Evolutionary conservation across 2,113 vertebrate genomes (phyloP), one percentile per base, ranked within the genome.

Genomic region (Haemorhous mexicanus): DNA sequence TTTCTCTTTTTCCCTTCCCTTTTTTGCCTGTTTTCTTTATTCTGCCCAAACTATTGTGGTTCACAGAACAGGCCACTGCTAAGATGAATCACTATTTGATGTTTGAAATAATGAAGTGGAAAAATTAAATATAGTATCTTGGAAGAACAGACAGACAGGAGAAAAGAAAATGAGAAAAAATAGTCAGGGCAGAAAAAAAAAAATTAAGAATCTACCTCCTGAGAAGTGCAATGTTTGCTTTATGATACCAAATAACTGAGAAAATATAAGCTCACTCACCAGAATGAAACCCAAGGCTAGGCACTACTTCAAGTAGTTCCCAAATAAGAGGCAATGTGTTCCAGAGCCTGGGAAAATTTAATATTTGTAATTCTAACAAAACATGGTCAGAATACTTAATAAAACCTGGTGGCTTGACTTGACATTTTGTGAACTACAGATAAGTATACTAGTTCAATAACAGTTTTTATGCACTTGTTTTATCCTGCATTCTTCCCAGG

Each of bases 101-200:
- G 94, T 85, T 13, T 84, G 91, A 93, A 94, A 95, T 92, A 97
- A 95, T 77, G 64, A 96, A 89, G 87, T 84, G 77, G 94, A 93
- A 95, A 95, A 94, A 95, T 95, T 95, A 97, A 97, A 95, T 94
- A 95, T 77, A 95, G 93, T 70, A 87, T 87, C 89, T 90, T 73
- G 70, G 80, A 94, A 92, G 82, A 89, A 82, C 44, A 88, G 76
- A 75, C 63, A 87, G 77, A 84, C 30, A 89, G 49, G 4, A 89
- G 62, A 43, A 84, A 93, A 84, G 64, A 90, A 90, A 96, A 92
- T 61, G 37, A 76, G 63, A 70, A 59, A 78, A 85, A 88, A 76
- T 6, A 69, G 16, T 67, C 39, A 84, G 9, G 18, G 41, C 14
- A 94, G 80, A 70, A 91, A 95, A 95, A 52, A 95, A 53, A 95